Base-by-base conservation (phyloP, 2,888 invertebrate genomes). In the Celastrina argiolus region DNA sequence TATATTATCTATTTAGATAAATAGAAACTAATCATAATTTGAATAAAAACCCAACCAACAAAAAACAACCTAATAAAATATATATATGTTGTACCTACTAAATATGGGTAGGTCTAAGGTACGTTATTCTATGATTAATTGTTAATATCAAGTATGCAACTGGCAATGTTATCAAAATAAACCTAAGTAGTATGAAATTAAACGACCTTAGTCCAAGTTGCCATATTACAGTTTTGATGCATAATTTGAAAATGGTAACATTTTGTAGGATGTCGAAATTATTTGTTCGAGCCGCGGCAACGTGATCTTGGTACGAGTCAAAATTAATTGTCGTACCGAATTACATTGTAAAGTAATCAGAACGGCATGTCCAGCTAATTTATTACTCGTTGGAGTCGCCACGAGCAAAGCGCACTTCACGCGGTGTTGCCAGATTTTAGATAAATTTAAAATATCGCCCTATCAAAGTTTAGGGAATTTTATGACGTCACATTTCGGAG, bases 261-360 rank as follows among this genome's bases (percentile, higher is more conserved):
- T 28, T 26, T 56, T 61, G 22, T 61, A 6, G 18, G 39, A 61
- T 61, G 61, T 61, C 39, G 61, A 61, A 61, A 39, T 61, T 56
- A 56, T 56, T 61, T 39, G 39, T 61, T 61, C 59, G 16, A 59
- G 39, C 39, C 12, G 22, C 39, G 61, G 61, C 39, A 61, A 61
- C 61, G 61, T 61, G 61, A 39, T 61, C 39, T 36, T 36, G 18
- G 61, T 36, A 36, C 39, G 61, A 39, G 61, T 22, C 61, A 36
- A 34, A 61, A 61, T 61, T 61, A 61, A 61, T 61, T 61, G 61
- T 39, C 61, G 61, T 61, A 61, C 61, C 61, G 61, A 61, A 61
- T 61, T 61, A 61, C 61, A 61, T 61, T 61, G 61, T 61, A 61
- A 61, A 61, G 36, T 39, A 36, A 36, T 61, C 61, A 61, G 61